Evolutionary conservation across 2,888 invertebrate genomes (phyloP).

Genomic region (Oxyscelio sp.): DNA sequence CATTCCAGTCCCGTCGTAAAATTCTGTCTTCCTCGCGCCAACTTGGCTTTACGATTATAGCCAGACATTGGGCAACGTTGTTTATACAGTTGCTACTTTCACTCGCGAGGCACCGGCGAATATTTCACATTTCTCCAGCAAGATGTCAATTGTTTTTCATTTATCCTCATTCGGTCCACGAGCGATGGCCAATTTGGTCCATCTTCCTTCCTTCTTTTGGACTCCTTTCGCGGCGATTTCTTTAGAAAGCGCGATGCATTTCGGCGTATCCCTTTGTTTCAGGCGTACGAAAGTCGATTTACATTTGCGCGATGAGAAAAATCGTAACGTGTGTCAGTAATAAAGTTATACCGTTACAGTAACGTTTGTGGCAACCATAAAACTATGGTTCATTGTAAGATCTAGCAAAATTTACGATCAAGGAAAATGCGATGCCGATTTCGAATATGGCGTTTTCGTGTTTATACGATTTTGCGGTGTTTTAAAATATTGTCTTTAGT

Average conservation of each 20-base stretch:
- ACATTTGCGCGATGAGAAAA: slow-evolving; percentile 7
- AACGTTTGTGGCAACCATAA: slow-evolving; percentile 42
- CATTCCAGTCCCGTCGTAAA: slow-evolving; percentile 58
- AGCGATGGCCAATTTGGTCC: not conserved
- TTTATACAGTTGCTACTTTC: slow-evolving; percentile 75
- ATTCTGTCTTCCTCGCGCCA: slow-evolving; percentile 39
- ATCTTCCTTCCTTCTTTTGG: not conserved
- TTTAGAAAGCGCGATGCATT: not conserved
- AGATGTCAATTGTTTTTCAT: slow-evolving; percentile 59
- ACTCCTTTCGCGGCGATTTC: not conserved
- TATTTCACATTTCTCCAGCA: slow-evolving; percentile 46
- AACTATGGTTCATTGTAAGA: slow-evolving; percentile 46
- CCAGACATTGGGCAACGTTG: slow-evolving; percentile 65
- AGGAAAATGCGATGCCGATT: slow-evolving; percentile 30
- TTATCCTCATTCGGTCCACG: slow-evolving; percentile 29
- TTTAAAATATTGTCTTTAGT: slow-evolving; percentile 18
- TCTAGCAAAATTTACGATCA: slow-evolving; percentile 38
- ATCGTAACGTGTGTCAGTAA: slow-evolving; percentile 28
- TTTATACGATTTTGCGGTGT: slow-evolving; percentile 20
- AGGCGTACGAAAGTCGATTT: slow-evolving; percentile 23
- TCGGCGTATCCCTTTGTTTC: not conserved
- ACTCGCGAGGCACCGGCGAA: slow-evolving; percentile 61
- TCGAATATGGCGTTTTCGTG: slow-evolving; percentile 24
- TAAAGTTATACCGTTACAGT: slow-evolving; percentile 54
- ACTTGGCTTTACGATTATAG: slow-evolving; percentile 73